Conservation (phyloP, 2,113 vertebrate species). For the Ptilorrhoa leucosticta region DNA sequence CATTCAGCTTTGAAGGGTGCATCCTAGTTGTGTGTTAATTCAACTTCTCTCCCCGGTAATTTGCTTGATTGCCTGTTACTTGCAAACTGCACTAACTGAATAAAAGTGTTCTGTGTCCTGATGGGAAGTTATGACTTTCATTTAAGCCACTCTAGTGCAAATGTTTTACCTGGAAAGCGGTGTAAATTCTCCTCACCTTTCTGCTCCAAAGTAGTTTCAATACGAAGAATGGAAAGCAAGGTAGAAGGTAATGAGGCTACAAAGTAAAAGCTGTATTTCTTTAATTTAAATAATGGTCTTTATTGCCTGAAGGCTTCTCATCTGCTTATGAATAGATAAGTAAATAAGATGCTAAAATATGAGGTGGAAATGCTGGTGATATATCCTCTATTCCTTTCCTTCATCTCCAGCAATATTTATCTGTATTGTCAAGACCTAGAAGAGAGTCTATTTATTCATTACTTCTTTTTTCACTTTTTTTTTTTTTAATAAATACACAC, state of each 20-base stretch:
- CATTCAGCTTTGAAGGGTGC: slow-evolving; percentile 49
- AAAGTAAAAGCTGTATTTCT: background rate
- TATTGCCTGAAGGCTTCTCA: background rate
- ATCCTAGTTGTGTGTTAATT: slow-evolving; percentile 35
- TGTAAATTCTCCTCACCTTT: background rate
- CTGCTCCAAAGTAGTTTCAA: background rate
- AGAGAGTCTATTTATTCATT: background rate
- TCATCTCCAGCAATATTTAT: background rate
- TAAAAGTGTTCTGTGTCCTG: background rate
- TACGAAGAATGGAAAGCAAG: background rate
- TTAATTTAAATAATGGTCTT: background rate
- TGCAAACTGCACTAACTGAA: slow-evolving; percentile 15
- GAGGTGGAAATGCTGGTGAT: background rate
- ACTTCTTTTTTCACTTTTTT: background rate
- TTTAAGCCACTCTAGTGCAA: background rate
- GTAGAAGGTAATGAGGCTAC: background rate
- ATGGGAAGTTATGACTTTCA: background rate
- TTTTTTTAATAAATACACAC: background rate
- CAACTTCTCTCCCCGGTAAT: background rate
- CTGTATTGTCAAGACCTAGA: background rate
- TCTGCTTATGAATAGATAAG: background rate
- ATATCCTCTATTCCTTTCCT: background rate
- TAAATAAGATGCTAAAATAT: background rate
- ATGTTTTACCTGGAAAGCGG: background rate
- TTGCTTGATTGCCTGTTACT: slow-evolving; percentile 32